Percentiles rank a stretch among this genome's conserved stretches.
These are phyloP conservation scores for Agrilus mali DNA, from an alignment of 2,888 invertebrate species.

Conservation along the genomic window DNA sequence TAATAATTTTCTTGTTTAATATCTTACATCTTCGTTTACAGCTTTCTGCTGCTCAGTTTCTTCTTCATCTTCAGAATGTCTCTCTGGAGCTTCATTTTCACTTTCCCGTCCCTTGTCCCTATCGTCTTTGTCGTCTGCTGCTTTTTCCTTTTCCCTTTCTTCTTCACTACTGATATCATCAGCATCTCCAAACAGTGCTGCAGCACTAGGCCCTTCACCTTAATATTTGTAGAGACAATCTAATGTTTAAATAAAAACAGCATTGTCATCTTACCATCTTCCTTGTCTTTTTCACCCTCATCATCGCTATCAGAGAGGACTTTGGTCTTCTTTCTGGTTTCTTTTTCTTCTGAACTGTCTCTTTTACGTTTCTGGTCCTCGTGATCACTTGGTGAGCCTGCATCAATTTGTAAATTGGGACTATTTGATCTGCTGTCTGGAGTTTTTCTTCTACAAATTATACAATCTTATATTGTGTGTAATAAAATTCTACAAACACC, in stretches of 20 bases:
- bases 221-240: background rate
- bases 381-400: slow-evolving; percentile 27
- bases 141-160: slow-evolving; percentile 40
- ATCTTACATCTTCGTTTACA: slow-evolving; percentile 11
- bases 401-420: slow-evolving; percentile 39
- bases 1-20: slow-evolving; percentile 1
- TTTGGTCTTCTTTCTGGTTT: slow-evolving; percentile 20
- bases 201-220: slow-evolving; percentile 49
- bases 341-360: slow-evolving; percentile 20
- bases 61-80: slow-evolving; percentile 13
- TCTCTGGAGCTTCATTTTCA: slow-evolving; percentile 26
- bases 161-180: slow-evolving; percentile 86
- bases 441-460: slow-evolving; percentile 21
- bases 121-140: slow-evolving; percentile 22
- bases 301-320: slow-evolving; percentile 58
- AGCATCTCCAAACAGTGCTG: slow-evolving; percentile 85
- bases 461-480: slow-evolving; percentile 21
- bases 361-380: slow-evolving; percentile 30
- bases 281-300: slow-evolving; percentile 25
- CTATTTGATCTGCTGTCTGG: slow-evolving; percentile 31
- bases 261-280: slow-evolving; percentile 14
- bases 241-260: slow-evolving; percentile 1
- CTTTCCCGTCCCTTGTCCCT: slow-evolving; percentile 24
- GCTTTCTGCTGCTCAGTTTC: slow-evolving; percentile 11
- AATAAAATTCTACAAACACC: slow-evolving; percentile 24